These are phyloP conservation scores for Coregonus clupeaformis DNA, from an alignment of 2,113 vertebrate genomes.

Conservation along the genomic window DNA sequence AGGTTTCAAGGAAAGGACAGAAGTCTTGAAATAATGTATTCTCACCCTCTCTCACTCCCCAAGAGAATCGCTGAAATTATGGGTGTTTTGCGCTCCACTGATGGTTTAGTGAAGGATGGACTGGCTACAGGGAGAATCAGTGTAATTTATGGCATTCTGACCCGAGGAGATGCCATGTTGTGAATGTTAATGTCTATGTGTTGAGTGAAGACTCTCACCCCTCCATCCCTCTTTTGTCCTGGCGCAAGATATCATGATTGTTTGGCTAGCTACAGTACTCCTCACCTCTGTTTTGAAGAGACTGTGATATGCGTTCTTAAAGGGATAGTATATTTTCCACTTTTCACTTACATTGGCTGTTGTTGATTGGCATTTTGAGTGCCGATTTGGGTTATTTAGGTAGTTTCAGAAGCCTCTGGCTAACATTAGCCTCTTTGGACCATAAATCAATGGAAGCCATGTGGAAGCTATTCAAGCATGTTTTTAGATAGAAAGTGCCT, in stretches of 20 bases:
- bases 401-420: not conserved
- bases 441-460: too few species aligned
- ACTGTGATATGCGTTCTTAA: too few species aligned
- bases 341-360: too few species aligned
- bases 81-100: not conserved
- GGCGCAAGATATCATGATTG: not conserved
- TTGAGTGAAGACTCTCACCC: not conserved
- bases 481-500: too few species aligned
- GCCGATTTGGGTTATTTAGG: too few species aligned
- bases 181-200: too few species aligned
- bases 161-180: not conserved
- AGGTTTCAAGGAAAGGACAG: too few species aligned
- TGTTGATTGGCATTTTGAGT: not conserved
- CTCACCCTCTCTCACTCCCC: not conserved
- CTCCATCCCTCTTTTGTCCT: not conserved
- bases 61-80: not conserved
- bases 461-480: too few species aligned
- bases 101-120: too few species aligned
- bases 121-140: slow-evolving; percentile 21
- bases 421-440: too few species aligned
- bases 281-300: not conserved
- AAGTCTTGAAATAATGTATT: not conserved
- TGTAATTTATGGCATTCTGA: slow-evolving; percentile 29
- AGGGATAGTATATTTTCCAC: too few species aligned
- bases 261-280: not conserved